Evolutionary conservation across 2,888 invertebrate genomes (phyloP).

Genomic region (Apamea sordens): DNA sequence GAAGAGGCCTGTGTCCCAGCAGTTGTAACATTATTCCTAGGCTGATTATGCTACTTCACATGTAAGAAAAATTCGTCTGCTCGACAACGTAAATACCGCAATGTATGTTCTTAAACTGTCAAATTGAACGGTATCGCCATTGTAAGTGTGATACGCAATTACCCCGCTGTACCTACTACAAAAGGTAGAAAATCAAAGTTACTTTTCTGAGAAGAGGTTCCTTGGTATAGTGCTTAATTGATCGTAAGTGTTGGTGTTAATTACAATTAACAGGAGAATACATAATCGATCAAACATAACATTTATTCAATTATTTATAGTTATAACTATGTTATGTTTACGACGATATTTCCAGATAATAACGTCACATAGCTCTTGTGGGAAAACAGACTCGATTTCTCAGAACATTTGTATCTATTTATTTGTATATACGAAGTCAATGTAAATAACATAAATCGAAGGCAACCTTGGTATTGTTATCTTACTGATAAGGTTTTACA

Average conservation of each 20-base stretch:
- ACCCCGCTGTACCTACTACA: too few species aligned
- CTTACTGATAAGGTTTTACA: conserved; percentile 1
- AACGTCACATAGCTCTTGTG: conserved; percentile 5
- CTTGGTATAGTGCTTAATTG: not conserved
- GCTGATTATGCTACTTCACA: too few species aligned
- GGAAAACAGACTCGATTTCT: conserved; percentile 17
- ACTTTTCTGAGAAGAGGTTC: not conserved
- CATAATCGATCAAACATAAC: not conserved
- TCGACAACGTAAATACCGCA: too few species aligned
- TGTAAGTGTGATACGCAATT: too few species aligned
- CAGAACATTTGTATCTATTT: not conserved
- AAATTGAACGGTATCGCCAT: too few species aligned
- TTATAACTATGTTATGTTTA: too few species aligned
- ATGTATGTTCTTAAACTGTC: too few species aligned
- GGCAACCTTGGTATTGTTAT: not conserved
- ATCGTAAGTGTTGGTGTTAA: not conserved
- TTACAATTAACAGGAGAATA: not conserved
- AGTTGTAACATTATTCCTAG: too few species aligned
- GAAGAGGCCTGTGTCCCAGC: too few species aligned
- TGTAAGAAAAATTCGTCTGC: too few species aligned
- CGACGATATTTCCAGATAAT: not conserved
- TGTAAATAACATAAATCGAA: conserved; percentile 8
- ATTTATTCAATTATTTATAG: not conserved
- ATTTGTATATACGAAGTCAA: not conserved
- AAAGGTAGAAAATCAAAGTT: too few species aligned